A percentile compares a stretch with the other conserved stretches of the same genome.
phyloP scores from a whole-genome alignment of 2,797 vertebrate genomes.

The Oryzias dopingdopingensis region DNA sequence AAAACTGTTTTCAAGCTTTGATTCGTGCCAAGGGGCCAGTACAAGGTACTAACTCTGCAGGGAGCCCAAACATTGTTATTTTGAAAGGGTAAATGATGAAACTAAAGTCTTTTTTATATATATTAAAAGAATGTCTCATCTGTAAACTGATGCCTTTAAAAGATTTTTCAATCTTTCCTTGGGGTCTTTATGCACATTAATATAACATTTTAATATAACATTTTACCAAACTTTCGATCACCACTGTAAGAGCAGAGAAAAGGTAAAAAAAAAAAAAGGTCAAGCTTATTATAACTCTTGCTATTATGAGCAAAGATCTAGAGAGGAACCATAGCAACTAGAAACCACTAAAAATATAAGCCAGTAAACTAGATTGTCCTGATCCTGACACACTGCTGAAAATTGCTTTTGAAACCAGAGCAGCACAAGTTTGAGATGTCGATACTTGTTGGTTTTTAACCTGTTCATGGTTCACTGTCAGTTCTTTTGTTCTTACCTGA shows the following conservation, averaged over 20 bases:
- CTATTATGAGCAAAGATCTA: neutral
- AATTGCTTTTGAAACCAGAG: neutral
- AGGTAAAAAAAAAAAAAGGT: neutral
- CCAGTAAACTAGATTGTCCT: neutral
- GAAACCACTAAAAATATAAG: neutral
- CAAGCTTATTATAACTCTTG: neutral
- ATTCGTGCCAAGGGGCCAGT: too few relatives aligned
- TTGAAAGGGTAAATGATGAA: too few relatives aligned
- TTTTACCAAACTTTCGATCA: too few relatives aligned
- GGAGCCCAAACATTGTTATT: too few relatives aligned
- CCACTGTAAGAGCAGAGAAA: neutral
- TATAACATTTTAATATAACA: too few relatives aligned
- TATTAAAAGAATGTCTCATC: too few relatives aligned
- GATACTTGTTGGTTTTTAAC: neutral
- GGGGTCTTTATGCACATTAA: too few relatives aligned
- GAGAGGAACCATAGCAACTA: conserved; percentile 6
- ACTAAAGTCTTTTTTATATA: too few relatives aligned
- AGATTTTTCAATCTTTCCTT: too few relatives aligned
- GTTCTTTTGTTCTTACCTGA: conserved; percentile 76
- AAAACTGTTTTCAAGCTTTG: too few relatives aligned
- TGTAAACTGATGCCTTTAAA: too few relatives aligned
- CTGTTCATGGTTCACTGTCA: neutral
- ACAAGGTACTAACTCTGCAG: too few relatives aligned
- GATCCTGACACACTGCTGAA: neutral
- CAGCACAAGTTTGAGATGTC: neutral